These are phyloP conservation scores for Luidia sarsii DNA, from an alignment of 53 echinoderm and acorn worm genomes.

Conservation along the genomic window DNA sequence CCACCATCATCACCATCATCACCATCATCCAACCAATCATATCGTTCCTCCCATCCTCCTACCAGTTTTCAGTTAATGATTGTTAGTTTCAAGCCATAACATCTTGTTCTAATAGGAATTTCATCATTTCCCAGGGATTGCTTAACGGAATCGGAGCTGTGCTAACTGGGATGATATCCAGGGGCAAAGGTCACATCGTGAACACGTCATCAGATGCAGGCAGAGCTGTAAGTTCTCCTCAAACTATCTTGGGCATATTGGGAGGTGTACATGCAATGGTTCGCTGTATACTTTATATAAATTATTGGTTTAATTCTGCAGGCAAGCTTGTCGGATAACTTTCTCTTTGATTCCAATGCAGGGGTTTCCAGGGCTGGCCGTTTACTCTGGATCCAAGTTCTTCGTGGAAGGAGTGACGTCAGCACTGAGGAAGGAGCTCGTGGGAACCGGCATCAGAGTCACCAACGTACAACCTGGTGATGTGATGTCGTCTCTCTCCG, in stretches of 20 bases:
- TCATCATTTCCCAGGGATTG: slow-evolving; percentile 67
- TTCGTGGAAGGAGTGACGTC: slow-evolving; percentile 82
- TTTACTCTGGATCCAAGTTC: slow-evolving; percentile 77
- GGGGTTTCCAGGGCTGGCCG: slow-evolving; percentile 75
- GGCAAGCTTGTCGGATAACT: no score
- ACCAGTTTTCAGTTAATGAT: no score
- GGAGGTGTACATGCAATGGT: no score
- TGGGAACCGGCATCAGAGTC: slow-evolving; percentile 64
- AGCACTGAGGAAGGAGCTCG: slow-evolving; percentile 76
- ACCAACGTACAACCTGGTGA: slow-evolving; percentile 81
- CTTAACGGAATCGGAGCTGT: slow-evolving; percentile 89
- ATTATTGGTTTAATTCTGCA: no score
- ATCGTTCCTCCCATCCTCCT: no score
- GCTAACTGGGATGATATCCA: slow-evolving; percentile 70
- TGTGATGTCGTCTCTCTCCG: slow-evolving; percentile 44
- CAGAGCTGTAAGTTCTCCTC: slow-evolving; percentile 70
- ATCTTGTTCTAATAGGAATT: no score
- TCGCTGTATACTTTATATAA: no score
- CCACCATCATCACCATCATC: no score
- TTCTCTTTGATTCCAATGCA: no score
- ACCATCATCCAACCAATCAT: no score
- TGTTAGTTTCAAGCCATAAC: no score
- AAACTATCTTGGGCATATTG: no score
- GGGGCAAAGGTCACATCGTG: slow-evolving; percentile 83
- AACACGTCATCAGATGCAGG: slow-evolving; percentile 86